These are phyloP conservation scores for Tetheella fluctuosa DNA, from an alignment of 2,888 invertebrate species.

Conservation along the genomic window DNA sequence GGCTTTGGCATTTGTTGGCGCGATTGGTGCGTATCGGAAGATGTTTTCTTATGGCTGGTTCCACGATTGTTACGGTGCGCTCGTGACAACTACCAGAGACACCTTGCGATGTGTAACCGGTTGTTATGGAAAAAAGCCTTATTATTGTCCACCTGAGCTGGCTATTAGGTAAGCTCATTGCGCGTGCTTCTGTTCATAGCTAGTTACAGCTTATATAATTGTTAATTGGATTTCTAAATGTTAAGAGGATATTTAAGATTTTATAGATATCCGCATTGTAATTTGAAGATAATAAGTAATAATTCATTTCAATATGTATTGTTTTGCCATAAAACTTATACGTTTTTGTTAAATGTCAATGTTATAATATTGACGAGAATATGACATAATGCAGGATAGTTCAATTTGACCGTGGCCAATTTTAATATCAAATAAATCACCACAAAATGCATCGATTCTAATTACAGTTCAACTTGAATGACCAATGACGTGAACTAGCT, in stretches of 20 bases:
- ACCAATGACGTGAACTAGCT: not conserved
- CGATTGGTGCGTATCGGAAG: conserved; percentile 48
- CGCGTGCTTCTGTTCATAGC: conserved; percentile 51
- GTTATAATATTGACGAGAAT: not conserved
- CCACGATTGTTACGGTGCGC: conserved; percentile 48
- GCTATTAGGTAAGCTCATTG: conserved; percentile 54
- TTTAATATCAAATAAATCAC: not conserved
- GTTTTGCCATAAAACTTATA: not conserved
- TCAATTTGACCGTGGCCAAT: not conserved
- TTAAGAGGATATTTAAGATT: not conserved
- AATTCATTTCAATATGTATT: not conserved
- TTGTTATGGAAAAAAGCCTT: conserved; percentile 42
- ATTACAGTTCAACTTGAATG: conserved; percentile 2
- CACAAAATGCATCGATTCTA: not conserved
- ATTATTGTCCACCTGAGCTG: conserved; percentile 58
- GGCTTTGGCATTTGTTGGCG: conserved; percentile 39
- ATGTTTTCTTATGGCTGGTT: conserved; percentile 48
- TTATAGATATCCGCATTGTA: not conserved
- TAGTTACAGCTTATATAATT: conserved; percentile 13
- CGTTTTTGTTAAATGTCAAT: not conserved
- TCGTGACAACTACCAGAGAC: conserved; percentile 55
- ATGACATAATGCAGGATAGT: not conserved
- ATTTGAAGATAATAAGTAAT: not conserved
- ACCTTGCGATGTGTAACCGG: conserved; percentile 57
- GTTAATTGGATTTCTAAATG: conserved; percentile 22